These are phyloP conservation scores for Tiliacea citrago DNA, from an alignment of 2,888 invertebrate species.

Conservation along the genomic window DNA sequence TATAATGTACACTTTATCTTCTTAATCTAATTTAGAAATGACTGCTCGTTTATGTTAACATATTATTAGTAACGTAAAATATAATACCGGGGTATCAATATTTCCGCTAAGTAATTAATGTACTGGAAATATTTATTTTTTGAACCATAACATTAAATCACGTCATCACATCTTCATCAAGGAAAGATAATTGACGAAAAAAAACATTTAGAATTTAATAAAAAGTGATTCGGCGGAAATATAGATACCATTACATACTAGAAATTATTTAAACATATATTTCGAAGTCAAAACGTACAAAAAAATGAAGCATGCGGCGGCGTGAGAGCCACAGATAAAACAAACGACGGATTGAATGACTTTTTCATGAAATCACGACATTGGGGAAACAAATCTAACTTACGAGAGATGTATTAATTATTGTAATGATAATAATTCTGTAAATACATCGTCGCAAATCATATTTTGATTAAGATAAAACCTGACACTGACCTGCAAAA, in stretches of 20 bases:
- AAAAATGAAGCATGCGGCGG: conserved; percentile 35
- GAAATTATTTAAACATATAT: not conserved
- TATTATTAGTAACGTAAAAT: conserved; percentile 6
- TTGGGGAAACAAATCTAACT: not conserved
- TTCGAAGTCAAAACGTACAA: conserved; percentile 2
- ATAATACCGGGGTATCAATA: conserved; percentile 22
- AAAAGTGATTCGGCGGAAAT: conserved; percentile 26
- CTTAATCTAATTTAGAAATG: conserved; percentile 40
- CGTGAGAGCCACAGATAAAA: not conserved
- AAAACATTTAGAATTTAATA: not conserved
- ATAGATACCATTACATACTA: conserved; percentile 23
- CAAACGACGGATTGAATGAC: no score
- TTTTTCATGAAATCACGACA: no score
- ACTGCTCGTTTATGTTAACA: not conserved
- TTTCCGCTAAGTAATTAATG: conserved; percentile 14
- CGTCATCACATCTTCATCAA: no score
- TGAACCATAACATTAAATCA: no score
- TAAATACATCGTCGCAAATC: no score
- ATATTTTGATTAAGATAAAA: no score
- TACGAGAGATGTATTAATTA: no score
- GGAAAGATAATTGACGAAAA: not conserved
- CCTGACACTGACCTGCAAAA: no score
- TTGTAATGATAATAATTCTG: no score
- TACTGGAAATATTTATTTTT: not conserved
- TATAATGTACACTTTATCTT: conserved; percentile 5